A percentile compares a stretch with the other conserved stretches of the same genome.
These are phyloP conservation scores for Corythornis leucogaster DNA, from an alignment of 2,797 vertebrate genomes.

Conservation along the genomic window DNA sequence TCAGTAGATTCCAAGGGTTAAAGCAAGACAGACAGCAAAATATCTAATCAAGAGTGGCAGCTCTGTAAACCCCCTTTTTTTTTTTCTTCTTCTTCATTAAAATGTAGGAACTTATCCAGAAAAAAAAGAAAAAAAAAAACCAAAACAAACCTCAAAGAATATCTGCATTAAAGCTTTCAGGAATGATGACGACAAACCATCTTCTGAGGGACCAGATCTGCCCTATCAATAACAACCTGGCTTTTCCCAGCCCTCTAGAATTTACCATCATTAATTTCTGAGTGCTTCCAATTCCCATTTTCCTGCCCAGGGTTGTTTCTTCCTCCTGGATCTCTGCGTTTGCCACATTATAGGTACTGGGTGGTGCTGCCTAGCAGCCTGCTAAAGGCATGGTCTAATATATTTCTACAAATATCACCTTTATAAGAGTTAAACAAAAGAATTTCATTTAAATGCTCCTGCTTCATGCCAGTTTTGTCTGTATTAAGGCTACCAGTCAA, in stretches of 20 bases:
- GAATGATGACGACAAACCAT: neutral
- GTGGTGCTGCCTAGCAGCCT: neutral
- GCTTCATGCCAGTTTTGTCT: neutral
- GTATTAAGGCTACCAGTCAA: neutral
- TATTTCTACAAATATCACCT: neutral
- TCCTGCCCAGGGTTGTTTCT: neutral
- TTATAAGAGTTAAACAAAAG: neutral
- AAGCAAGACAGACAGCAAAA: neutral
- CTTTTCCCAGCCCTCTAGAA: conserved; percentile 49
- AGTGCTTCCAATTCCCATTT: neutral
- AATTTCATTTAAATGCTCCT: neutral
- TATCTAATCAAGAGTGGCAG: neutral
- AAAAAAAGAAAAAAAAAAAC: too few relatives aligned
- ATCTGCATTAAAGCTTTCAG: neutral
- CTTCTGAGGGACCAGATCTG: neutral
- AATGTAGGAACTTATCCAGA: neutral
- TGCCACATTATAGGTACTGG: neutral
- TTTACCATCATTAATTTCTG: conserved; percentile 22
- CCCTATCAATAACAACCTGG: neutral
- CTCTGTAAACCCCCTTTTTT: neutral
- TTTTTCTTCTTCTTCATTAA: neutral
- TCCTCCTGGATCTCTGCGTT: neutral
- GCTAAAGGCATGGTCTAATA: rapidly evolving
- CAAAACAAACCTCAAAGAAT: neutral
- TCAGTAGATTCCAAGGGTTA: neutral